phyloP scores from a whole-genome alignment of 2,113 vertebrate species.

The Anarrhichthys ocellatus region DNA sequence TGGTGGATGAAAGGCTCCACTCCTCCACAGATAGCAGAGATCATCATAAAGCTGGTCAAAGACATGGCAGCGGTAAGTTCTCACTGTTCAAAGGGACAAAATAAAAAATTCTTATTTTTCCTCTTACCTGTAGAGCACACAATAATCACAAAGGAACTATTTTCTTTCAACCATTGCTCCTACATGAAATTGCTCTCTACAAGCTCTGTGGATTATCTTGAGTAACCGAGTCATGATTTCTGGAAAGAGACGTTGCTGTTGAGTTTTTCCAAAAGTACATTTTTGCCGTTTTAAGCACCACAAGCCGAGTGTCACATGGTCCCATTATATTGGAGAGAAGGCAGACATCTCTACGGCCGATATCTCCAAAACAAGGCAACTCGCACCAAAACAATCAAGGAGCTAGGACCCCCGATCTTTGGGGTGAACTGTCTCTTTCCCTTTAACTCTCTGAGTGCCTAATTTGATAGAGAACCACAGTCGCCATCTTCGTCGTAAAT shows the following conservation, averaged over 20 bases:
- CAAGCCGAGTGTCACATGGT: too few species aligned
- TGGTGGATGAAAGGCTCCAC: constrained; percentile 99
- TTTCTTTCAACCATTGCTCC: neutral
- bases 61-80: constrained; percentile 97
- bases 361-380: too few species aligned
- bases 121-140: neutral
- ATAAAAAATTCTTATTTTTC: too few species aligned
- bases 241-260: neutral
- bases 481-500: neutral
- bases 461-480: neutral
- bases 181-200: too few species aligned
- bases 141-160: too few species aligned
- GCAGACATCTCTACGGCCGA: too few species aligned
- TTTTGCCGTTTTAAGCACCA: too few species aligned
- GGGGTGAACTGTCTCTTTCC: neutral
- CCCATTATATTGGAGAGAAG: too few species aligned
- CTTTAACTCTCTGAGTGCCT: neutral
- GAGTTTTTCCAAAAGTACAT: neutral
- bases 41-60: constrained; percentile 98
- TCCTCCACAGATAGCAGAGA: constrained; percentile 97
- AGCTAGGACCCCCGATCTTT: neutral
- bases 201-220: too few species aligned
- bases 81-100: neutral
- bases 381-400: too few species aligned
- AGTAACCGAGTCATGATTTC: too few species aligned